phyloP scores from a whole-genome alignment of 2,113 vertebrate species.

The Porphyrio hochstetteri region DNA sequence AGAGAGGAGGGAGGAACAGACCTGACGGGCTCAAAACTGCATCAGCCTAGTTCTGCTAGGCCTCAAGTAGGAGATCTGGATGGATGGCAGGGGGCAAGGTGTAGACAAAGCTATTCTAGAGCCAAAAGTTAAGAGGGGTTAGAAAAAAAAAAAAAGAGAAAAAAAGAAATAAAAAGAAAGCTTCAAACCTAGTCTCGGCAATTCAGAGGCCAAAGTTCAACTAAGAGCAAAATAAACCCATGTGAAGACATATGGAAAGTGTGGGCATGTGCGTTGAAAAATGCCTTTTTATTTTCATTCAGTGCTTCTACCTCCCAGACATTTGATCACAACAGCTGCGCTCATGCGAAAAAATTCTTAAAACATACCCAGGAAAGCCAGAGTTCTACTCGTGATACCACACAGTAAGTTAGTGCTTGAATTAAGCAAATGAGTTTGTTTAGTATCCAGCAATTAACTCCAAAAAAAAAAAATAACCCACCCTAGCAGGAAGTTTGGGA shows the following conservation, averaged over 20 bases:
- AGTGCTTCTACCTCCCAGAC: slow-evolving; percentile 79
- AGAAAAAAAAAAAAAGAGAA: background rate
- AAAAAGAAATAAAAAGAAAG: background rate
- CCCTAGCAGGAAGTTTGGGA: background rate
- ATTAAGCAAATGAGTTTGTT: background rate
- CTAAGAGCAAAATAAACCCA: background rate
- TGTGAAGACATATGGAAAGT: slow-evolving; percentile 28
- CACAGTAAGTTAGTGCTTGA: background rate
- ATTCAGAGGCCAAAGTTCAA: slow-evolving; percentile 25
- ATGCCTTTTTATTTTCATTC: slow-evolving; percentile 67
- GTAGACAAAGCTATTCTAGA: background rate
- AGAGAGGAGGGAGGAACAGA: background rate
- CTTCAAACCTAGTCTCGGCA: background rate
- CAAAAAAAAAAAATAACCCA: background rate
- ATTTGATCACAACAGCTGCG: slow-evolving; percentile 80
- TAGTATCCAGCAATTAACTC: background rate
- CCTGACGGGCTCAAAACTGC: background rate
- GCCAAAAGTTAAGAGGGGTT: background rate
- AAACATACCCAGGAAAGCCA: slow-evolving; percentile 71
- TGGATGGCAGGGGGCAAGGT: background rate
- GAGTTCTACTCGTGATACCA: background rate
- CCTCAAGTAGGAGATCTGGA: background rate
- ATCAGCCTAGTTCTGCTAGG: background rate
- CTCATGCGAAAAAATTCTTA: slow-evolving; percentile 84
- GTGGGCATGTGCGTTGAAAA: slow-evolving; percentile 48